These are phyloP conservation scores for Gymnocephalus cernua DNA, from an alignment of 2,113 vertebrate genomes.

Conservation along the genomic window DNA sequence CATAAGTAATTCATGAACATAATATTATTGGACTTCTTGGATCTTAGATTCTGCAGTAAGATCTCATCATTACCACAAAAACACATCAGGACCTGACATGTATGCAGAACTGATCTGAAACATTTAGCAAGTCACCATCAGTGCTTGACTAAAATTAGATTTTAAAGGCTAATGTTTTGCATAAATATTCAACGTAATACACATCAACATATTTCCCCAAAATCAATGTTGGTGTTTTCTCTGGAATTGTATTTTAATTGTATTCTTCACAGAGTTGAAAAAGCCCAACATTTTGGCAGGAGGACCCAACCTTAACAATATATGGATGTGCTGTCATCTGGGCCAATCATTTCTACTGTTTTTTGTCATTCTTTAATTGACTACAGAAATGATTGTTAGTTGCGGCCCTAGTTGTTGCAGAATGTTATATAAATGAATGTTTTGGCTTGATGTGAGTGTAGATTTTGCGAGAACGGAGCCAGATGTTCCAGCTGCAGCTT, in stretches of 20 bases:
- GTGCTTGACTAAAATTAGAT: not conserved
- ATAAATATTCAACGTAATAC: not conserved
- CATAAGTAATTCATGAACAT: too few relatives aligned
- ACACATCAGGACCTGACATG: not conserved
- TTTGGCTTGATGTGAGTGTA: not conserved
- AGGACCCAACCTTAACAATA: too few relatives aligned
- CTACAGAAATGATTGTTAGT: not conserved
- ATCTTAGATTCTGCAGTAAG: not conserved
- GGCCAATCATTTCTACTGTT: not conserved
- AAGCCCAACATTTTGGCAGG: not conserved
- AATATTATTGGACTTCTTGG: too few relatives aligned
- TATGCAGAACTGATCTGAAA: not conserved
- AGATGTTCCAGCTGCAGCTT: conserved; percentile 11
- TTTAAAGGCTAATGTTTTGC: not conserved
- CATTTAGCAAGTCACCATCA: not conserved
- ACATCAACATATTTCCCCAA: too few relatives aligned
- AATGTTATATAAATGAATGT: not conserved
- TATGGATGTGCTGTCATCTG: not conserved
- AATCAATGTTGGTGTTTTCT: not conserved
- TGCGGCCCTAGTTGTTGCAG: not conserved
- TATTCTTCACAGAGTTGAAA: not conserved
- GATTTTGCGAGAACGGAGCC: not conserved
- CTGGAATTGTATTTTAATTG: not conserved
- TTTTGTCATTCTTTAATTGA: not conserved
- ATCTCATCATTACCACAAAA: not conserved